Base-by-base conservation (phyloP, 2,113 vertebrate species). In the Ploceus nigricollis region DNA sequence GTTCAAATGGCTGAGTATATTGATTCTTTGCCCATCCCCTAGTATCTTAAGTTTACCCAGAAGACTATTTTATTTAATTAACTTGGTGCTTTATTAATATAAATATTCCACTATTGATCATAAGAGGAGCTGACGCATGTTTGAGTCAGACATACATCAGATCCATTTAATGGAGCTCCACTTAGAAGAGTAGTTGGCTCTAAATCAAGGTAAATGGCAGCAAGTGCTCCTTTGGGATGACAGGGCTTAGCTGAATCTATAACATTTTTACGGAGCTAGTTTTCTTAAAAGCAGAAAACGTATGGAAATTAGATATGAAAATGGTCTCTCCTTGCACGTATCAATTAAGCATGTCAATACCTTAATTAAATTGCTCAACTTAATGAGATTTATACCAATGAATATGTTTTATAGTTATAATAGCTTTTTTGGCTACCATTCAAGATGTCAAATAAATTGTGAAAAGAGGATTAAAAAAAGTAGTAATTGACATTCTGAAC, bases 321-420 rank as follows among this genome's bases (percentile, higher is more conserved):
- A 99, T 97, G 98, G 97, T 97, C 98, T 98, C 97, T 97, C 98
- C 98, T 98, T 98, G 98, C 98, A 99, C 98, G 96, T 99, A 99
- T 99, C 99, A 99, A 99, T 99, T 99, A 99, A 98, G 98, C 98
- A 98, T 98, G 99, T 99, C 99, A 98, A 99, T 99, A 99, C 98
- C 98, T 99, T 99, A 99, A 99, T 99, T 99, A 99, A 99, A 99
- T 99, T 98, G 98, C 98, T 99, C 98, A 98, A 98, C 97, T 98
- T 99, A 99, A 99, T 99, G 98, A 98, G 99, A 99, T 99, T 99
- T 99, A 99, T 99, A 97, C 98, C 98, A 98, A 99, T 98, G 99
- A 98, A 99, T 99, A 98, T 98, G 98, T 98, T 99, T 99, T 99
- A 99, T 99, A 98, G 98, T 98, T 99, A 98, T 99, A 99, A 99